Conservation (phyloP, 53 echinoderm and acorn worm species). For the Zoroaster sp. region DNA sequence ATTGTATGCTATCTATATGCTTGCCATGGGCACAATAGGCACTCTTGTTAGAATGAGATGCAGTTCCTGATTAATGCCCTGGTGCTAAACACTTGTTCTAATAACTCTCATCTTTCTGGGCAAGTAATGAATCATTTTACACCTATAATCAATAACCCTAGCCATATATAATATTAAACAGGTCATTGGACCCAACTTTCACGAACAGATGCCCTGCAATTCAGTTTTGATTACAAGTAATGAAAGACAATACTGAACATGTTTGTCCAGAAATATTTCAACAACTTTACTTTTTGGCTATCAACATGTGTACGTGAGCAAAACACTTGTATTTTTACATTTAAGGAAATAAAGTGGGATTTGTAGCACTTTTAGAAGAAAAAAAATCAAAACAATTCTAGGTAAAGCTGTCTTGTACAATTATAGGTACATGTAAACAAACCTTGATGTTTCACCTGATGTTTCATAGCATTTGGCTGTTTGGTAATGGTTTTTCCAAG, state of each 20-base stretch:
- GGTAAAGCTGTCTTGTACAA: too few relatives aligned
- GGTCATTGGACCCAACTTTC: slow-evolving; percentile 10
- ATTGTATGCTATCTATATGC: slow-evolving; percentile 46
- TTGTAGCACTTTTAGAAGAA: too few relatives aligned
- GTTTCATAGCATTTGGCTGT: too few relatives aligned
- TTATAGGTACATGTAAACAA: too few relatives aligned
- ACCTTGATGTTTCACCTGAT: too few relatives aligned
- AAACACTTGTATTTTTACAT: too few relatives aligned
- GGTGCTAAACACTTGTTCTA: not conserved
- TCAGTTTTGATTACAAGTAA: not conserved
- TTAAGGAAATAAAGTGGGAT: too few relatives aligned
- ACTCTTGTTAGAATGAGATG: slow-evolving; percentile 44
- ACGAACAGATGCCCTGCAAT: not conserved
- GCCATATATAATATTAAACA: not conserved
- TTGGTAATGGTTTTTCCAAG: too few relatives aligned
- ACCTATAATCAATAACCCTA: slow-evolving; percentile 40
- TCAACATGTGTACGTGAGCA: too few relatives aligned
- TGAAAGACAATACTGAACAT: not conserved
- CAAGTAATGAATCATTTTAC: slow-evolving; percentile 42
- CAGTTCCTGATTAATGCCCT: not conserved
- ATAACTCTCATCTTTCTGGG: slow-evolving; percentile 17
- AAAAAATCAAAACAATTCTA: too few relatives aligned
- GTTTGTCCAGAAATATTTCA: not conserved
- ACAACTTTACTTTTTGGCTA: too few relatives aligned
- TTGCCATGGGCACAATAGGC: slow-evolving; percentile 31